Evolutionary conservation across 2,797 vertebrate species (phyloP).

Genomic region (Platyrinchus mystaceus): DNA sequence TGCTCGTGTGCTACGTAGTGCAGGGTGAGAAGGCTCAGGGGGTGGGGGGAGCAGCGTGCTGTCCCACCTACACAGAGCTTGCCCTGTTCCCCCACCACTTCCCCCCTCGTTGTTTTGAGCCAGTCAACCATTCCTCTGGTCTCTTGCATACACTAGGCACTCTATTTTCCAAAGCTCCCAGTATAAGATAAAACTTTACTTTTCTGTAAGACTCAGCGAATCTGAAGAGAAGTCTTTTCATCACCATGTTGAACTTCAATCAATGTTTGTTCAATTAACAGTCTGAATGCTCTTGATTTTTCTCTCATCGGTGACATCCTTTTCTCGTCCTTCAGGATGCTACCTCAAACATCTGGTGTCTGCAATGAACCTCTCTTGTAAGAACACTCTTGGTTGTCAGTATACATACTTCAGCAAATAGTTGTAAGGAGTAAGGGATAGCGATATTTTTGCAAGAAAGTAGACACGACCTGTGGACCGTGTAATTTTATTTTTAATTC

Average conservation of each 20-base stretch:
- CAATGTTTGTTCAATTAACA: background rate
- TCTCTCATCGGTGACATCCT: background rate
- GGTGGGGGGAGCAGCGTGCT: too few relatives aligned
- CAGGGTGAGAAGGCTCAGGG: background rate
- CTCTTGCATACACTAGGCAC: background rate
- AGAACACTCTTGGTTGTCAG: background rate
- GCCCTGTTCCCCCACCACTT: background rate
- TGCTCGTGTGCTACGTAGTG: background rate
- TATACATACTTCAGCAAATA: background rate
- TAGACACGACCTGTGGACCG: rapidly evolving
- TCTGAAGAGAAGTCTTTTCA: background rate
- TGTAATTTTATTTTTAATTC: background rate
- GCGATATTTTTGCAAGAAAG: background rate
- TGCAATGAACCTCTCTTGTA: background rate
- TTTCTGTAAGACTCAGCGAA: background rate
- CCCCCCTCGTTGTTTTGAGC: background rate
- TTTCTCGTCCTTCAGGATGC: background rate
- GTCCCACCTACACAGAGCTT: background rate
- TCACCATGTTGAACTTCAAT: background rate
- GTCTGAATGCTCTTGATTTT: background rate
- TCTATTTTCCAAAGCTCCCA: background rate
- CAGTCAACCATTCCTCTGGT: background rate
- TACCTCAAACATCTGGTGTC: background rate
- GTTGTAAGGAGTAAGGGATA: background rate
- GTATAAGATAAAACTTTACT: background rate